Percentiles rank a stretch among this genome's conserved stretches.
phyloP scores from a whole-genome alignment of 2,888 invertebrate genomes.

The Cephus pulcher region DNA sequence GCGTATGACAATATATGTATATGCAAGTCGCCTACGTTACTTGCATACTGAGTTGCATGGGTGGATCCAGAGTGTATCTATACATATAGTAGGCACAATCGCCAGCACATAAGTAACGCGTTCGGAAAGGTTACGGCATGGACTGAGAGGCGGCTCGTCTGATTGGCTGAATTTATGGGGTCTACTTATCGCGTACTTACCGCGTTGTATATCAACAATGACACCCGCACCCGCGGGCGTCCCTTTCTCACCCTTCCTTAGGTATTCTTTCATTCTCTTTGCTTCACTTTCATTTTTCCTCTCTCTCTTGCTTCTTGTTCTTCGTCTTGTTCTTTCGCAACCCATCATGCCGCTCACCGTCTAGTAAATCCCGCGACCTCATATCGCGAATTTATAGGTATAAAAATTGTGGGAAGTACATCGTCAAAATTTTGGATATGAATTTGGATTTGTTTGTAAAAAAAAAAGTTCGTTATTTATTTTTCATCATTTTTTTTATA shows the following conservation, averaged over 20 bases:
- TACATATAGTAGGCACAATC: constrained; percentile 27
- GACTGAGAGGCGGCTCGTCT: constrained; percentile 58
- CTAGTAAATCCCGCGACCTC: neutral
- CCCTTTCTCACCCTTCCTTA: constrained; percentile 34
- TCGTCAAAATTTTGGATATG: constrained; percentile 37
- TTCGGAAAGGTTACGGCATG: constrained; percentile 23
- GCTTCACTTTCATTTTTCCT: constrained; percentile 27
- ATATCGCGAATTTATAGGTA: constrained; percentile 44
- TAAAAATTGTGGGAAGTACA: constrained; percentile 50
- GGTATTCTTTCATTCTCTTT: constrained; percentile 9
- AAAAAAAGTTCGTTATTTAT: neutral
- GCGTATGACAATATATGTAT: neutral
- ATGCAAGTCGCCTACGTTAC: constrained; percentile 7
- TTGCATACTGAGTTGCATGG: constrained; percentile 24
- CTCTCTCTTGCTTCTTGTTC: constrained; percentile 22
- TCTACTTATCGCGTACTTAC: constrained; percentile 66
- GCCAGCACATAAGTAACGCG: constrained; percentile 38
- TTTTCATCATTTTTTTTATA: neutral
- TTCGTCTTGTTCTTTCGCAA: constrained; percentile 30
- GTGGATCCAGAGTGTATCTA: constrained; percentile 41
- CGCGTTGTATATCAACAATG: constrained; percentile 66
- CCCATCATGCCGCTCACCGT: constrained; percentile 12
- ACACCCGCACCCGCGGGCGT: constrained; percentile 64
- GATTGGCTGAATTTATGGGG: constrained; percentile 65
- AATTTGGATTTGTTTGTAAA: neutral